Evolutionary conservation across 2,888 invertebrate genomes (phyloP), one percentile per base, ranked within the genome.

Genomic region (Chirona hameri): DNA sequence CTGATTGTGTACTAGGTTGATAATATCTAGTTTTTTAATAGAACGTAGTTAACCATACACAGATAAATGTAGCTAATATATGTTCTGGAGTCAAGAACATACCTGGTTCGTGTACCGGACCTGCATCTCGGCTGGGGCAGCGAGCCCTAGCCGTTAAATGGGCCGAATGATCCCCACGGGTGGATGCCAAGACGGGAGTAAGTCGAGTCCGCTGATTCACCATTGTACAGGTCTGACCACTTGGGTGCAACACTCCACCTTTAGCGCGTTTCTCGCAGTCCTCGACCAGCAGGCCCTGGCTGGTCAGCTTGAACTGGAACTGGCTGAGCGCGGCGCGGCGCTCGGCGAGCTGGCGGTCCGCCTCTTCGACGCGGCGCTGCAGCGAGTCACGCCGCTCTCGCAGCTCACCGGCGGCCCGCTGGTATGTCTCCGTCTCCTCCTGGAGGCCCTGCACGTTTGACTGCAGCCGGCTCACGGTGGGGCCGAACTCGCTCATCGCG

Each of bases 191-290:
- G 39, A 39, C 39, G 39, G 39, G 39, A 39, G 39, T 39, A 39
- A 39, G 4, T 39, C 7, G 39, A 39, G 39, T 39, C 39, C 39
- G 39, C 7, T 39, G 39, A 39, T 39, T 39, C 39, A 39, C 39
- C 39, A 39, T 39, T 39, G 2, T 39, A 39, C 39, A 39, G 7
- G 39, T 39, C 39, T 39, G 39, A 39, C 39, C 2, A 39, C 39
- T 39, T 39, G 4, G 7, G 39, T 39, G 39, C 39, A 39, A 7
- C n/a, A 2, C 14, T 7, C 18, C 24, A 76, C 76, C 76, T 76
- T 24, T 76, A 21, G 76, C 76, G 24, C 76, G 76, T 21, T 24
- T 76, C 76, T 76, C 76, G 24, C 76, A 76, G 46, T 76, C 76
- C 24, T 76, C 76, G 9, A 76, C 46, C 46, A 76, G 39, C 10